A percentile compares a stretch with the other conserved stretches of the same genome.
Conservation (phyloP, 2,113 vertebrate species). For the Murina feae region DNA sequence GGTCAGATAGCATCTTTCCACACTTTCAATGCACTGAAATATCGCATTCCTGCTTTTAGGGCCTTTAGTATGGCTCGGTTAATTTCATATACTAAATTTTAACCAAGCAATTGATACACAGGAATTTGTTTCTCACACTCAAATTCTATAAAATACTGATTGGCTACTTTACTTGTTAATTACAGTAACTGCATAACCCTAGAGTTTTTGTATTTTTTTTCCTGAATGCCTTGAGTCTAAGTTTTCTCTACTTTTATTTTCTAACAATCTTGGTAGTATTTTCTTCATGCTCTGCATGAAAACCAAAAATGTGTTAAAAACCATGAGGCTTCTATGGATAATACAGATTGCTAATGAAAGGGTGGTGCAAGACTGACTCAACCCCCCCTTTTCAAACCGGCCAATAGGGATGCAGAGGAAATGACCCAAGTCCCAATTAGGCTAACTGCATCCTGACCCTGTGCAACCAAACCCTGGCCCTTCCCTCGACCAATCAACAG, state of each 20-base stretch:
- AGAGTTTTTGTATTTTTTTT: background rate
- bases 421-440: no score
- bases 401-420: no score
- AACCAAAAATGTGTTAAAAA: background rate
- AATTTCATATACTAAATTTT: background rate
- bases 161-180: background rate
- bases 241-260: background rate
- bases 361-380: no score
- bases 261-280: background rate
- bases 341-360: background rate
- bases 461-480: no score
- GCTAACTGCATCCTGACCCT: no score
- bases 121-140: background rate
- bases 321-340: background rate
- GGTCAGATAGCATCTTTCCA: background rate
- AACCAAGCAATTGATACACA: background rate
- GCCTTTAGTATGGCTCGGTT: background rate
- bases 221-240: background rate
- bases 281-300: background rate
- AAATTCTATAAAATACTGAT: background rate
- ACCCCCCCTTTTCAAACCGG: no score
- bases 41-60: background rate
- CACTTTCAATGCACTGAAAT: background rate
- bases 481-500: no score
- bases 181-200: background rate